These are phyloP conservation scores for Plectrocnemia conspersa DNA, from an alignment of 1,140 invertebrate genomes.

Conservation along the genomic window DNA sequence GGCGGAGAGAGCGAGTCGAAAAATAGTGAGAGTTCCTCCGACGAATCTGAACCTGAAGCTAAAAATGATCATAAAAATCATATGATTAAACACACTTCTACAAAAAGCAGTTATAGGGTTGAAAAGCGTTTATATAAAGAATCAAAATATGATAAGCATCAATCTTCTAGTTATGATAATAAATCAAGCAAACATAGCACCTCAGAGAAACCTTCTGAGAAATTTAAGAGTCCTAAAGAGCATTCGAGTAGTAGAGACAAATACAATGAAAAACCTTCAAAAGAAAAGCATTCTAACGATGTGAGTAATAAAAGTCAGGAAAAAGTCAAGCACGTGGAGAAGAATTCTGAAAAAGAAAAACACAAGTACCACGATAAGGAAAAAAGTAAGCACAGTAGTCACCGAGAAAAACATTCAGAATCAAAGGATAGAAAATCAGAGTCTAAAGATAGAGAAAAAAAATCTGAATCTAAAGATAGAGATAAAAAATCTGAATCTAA, in stretches of 20 bases:
- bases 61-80: too few relatives aligned
- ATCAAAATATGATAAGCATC: slow-evolving; percentile 17
- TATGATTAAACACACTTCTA: background rate
- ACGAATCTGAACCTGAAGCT: background rate
- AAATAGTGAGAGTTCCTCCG: background rate
- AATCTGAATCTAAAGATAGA: slow-evolving; percentile 33
- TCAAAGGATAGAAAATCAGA: too few relatives aligned
- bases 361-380: slow-evolving; percentile 32
- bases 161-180: slow-evolving; percentile 13
- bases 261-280: slow-evolving; percentile 19
- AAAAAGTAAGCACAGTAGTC: slow-evolving; percentile 35
- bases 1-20: slow-evolving; percentile 10
- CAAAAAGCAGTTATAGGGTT: background rate
- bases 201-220: background rate
- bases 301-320: slow-evolving; percentile 28
- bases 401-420: slow-evolving; percentile 25
- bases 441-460: slow-evolving; percentile 21
- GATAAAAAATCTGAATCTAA: slow-evolving; percentile 43
- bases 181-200: slow-evolving; percentile 9
- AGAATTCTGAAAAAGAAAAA: slow-evolving; percentile 24
- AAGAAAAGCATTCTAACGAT: slow-evolving; percentile 19
- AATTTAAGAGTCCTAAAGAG: background rate
- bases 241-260: background rate
- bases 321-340: slow-evolving; percentile 15
- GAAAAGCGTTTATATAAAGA: slow-evolving; percentile 2